Evolutionary conservation across 2,888 invertebrate genomes (phyloP), one percentile per base, ranked within the genome.

Genomic region (Himalopsyche japonica): DNA sequence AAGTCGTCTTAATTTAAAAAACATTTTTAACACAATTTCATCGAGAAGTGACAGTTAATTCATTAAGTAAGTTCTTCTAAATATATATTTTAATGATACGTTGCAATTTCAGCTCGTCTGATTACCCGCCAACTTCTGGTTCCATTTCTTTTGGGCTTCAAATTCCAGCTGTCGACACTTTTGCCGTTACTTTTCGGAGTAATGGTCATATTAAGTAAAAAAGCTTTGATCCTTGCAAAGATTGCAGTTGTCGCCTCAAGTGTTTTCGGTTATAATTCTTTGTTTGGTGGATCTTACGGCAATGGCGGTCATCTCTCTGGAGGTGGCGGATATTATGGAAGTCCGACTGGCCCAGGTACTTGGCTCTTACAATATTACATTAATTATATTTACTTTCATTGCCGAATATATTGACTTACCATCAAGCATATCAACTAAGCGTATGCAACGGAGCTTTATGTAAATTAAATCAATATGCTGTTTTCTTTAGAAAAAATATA

Each of bases 141-240:
- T 24, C 97, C 97, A 32, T 94, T 96, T 88, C 92, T 97, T 0
- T 92, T 97, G 15, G 97, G 96, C 8, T 93, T 97, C 87, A 97
- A 97, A 90, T 96, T 97, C 88, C 96, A 96, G 88, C 90, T 96
- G 76, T 94, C 95, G 1, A 95, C 96, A 0, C 89, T 97, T 84
- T 90, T 97, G 20, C 97, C 97, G 0, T 89, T 97, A 80, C 88
- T 97, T 10, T 94, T 97, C 86, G 96, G 96, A 0, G 89, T 94
- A 10, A 90, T 97, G 49, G 93, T 96, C 77, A 88, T 97, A 70
- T 91, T 96, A 3, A 94, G 95, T 27, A 97, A 96, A 88, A 97
- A 97, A 88, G 96, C 96, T 0, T 92, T 96, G 76, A 89, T 97
- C 1, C 88, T 97, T 20, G 95, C 95, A 77, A 97, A 97, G 89